These are phyloP conservation scores for Lithobates sylvaticus DNA, from an alignment of 2,797 vertebrate genomes.

Conservation along the genomic window DNA sequence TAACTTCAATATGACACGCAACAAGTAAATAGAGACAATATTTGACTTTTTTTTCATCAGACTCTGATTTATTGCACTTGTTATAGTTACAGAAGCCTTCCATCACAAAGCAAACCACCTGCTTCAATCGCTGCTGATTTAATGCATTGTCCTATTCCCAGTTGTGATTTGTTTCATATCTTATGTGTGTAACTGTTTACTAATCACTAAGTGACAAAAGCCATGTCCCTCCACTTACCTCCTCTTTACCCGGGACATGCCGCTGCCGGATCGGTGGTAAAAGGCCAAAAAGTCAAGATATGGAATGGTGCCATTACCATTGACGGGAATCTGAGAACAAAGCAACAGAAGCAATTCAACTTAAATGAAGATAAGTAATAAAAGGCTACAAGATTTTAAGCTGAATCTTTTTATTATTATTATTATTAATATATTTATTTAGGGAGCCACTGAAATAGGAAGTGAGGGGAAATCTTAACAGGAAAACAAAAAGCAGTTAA, in stretches of 20 bases:
- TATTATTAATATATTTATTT: no score
- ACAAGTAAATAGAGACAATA: neutral
- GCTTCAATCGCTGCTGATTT: neutral
- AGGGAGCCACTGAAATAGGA: no score
- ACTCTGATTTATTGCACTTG: neutral
- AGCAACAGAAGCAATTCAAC: neutral
- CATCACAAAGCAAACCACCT: neutral
- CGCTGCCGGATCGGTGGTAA: conserved; percentile 62
- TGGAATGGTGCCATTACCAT: conserved; percentile 58
- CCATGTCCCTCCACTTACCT: conserved; percentile 57
- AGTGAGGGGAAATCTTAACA: no score
- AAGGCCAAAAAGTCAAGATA: conserved; percentile 71
- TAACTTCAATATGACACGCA: neutral
- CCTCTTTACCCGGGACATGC: conserved; percentile 22
- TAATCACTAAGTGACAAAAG: neutral
- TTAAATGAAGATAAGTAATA: no score
- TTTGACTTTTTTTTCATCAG: neutral
- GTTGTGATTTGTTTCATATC: neutral
- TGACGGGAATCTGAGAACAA: conserved; percentile 69
- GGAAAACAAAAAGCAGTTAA: no score
- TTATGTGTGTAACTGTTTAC: neutral
- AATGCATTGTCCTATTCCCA: neutral
- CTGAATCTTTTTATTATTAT: no score
- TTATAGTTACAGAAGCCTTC: neutral
- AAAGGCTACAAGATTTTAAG: no score